Base-by-base conservation (phyloP, 2,797 vertebrate genomes). In the Myotis myotis region DNA sequence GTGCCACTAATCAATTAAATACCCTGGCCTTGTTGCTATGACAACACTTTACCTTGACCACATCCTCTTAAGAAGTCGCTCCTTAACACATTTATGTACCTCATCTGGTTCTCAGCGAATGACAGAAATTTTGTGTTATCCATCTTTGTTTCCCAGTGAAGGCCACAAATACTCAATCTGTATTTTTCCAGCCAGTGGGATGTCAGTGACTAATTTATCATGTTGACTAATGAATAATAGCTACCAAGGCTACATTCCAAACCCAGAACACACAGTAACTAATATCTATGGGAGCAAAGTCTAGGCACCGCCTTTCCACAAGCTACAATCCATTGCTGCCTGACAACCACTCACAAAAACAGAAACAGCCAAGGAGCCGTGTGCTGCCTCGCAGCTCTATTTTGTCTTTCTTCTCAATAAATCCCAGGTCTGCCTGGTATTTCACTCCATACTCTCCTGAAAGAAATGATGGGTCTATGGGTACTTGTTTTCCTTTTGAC, bases 341-440 rank as follows among this genome's bases (percentile, higher is more conserved):
- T 66, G 30, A 70, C 22, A 33, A 41, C n/a, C 11, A 1, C 68
- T 41, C 70, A 74, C 47, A 47, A 60, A 94, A 93, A 55, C 10
- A 84, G n/a, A 91, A 62, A 47, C 36, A 81, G 22, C 12, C 60
- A 76, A 8, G 36, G 25, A 33, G 13, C 2, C 16, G 1, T 0
- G 8, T 0, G 22, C 8, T 16, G 4, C 30, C 30, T 25, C 1
- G 11, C 20, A 22, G 44, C n/a, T 33, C 4, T 41, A 3, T 28
- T 79, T 23, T 55, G 12, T 23, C 4, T 75, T 75, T 51, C 74
- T 47, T 71, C 38, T 84, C 13, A 55, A 53, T 36, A 28, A 71
- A 55, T 30, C 47, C 9, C 71, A 95, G 62, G 0, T 68, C 44
- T 19, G 6, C 17, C 15, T 60, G 16, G 6, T 28, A 72, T 66